These are phyloP conservation scores for Vulpes vulpes DNA, from an alignment of 2,113 vertebrate species.

Conservation along the genomic window DNA sequence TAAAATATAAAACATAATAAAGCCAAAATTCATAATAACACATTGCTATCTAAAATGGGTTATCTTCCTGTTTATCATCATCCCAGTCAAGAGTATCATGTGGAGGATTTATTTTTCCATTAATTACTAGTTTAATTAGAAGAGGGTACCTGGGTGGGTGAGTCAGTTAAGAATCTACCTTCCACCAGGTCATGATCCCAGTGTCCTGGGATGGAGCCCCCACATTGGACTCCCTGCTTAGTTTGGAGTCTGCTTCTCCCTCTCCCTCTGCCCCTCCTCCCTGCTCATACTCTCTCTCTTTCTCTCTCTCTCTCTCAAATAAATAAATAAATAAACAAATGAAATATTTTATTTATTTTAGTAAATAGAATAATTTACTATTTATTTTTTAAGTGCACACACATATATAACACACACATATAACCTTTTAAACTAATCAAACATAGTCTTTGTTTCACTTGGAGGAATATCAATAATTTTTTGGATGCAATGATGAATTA, in stretches of 20 bases:
- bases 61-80: not conserved
- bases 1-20: not conserved
- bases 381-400: not conserved
- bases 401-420: not conserved
- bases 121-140: not conserved
- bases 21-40: not conserved
- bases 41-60: not conserved
- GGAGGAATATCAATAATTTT: not conserved
- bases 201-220: not conserved
- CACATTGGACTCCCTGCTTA: not conserved
- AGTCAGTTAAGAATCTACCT: not conserved
- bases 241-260: not conserved
- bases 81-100: not conserved
- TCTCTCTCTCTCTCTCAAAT: not conserved
- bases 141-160: not conserved
- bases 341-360: too few species aligned
- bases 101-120: not conserved
- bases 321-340: not conserved
- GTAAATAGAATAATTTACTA: not conserved
- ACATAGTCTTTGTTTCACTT: not conserved
- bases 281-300: not conserved
- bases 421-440: not conserved
- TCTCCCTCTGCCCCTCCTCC: not conserved
- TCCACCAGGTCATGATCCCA: not conserved
- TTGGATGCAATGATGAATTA: not conserved